These are phyloP conservation scores for Oncorhynchus nerka DNA, from an alignment of 2,113 vertebrate species.

Conservation along the genomic window DNA sequence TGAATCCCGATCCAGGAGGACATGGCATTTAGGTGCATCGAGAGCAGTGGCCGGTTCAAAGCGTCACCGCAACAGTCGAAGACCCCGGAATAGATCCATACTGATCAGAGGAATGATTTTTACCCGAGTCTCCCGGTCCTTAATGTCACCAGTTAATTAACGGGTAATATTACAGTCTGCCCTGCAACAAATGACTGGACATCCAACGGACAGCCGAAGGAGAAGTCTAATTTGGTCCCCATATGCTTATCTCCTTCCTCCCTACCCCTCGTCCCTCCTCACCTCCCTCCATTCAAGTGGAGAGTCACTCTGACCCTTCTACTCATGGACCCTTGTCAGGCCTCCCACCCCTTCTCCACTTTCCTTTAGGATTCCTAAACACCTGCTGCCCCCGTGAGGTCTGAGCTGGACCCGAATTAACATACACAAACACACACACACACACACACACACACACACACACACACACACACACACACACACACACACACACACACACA, in stretches of 20 bases:
- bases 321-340: constrained; percentile 18
- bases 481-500: not conserved
- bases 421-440: not conserved
- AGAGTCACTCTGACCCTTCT: constrained; percentile 26
- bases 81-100: constrained; percentile 18
- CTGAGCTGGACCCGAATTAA: constrained; percentile 5
- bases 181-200: constrained; percentile 64
- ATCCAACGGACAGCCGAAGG: constrained; percentile 61
- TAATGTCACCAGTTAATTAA: constrained; percentile 71
- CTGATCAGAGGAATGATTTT: constrained; percentile 35
- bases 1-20: constrained; percentile 27
- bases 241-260: constrained; percentile 45
- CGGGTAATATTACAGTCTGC: constrained; percentile 60
- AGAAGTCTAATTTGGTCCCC: constrained; percentile 59
- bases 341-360: constrained; percentile 30
- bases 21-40: constrained; percentile 23
- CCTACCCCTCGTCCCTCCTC: constrained; percentile 11
- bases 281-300: constrained; percentile 25
- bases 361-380: constrained; percentile 48
- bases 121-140: constrained; percentile 52
- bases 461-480: not conserved
- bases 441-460: not conserved
- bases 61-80: constrained; percentile 12
- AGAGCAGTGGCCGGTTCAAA: constrained; percentile 21
- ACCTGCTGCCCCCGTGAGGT: constrained; percentile 61